These are phyloP conservation scores for Noctua comes DNA, from an alignment of 2,888 invertebrate species.

Conservation along the genomic window DNA sequence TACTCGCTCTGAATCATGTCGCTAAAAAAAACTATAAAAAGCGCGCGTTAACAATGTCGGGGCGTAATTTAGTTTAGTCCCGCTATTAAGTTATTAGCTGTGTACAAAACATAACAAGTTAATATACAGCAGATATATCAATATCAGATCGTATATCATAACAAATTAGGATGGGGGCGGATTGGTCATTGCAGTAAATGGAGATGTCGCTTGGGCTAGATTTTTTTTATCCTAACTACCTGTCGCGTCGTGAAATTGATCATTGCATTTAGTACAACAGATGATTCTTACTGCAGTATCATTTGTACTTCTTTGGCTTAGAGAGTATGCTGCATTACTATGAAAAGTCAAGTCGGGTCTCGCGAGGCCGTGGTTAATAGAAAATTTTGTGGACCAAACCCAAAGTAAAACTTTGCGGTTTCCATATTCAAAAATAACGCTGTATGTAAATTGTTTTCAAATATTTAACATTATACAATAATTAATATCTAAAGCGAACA, in stretches of 20 bases:
- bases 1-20: constrained; percentile 76
- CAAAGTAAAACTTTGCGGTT: constrained; percentile 9
- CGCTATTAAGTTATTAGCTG: constrained; percentile 62
- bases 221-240: background rate
- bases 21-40: constrained; percentile 72
- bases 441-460: constrained; percentile 6
- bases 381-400: background rate
- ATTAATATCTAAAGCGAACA: constrained; percentile 18
- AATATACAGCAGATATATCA: constrained; percentile 41
- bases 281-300: background rate
- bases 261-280: background rate
- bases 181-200: constrained; percentile 16
- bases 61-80: constrained; percentile 67
- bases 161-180: constrained; percentile 43
- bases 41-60: constrained; percentile 59
- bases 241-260: background rate
- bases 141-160: constrained; percentile 31
- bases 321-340: background rate
- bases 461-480: constrained; percentile 12
- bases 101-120: constrained; percentile 38
- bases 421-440: constrained; percentile 6
- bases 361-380: background rate
- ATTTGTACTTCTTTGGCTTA: background rate
- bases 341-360: background rate
- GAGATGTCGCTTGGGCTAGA: constrained; percentile 7